These are phyloP conservation scores for Cyaniris semiargus DNA, from an alignment of 2,888 invertebrate species.

Conservation along the genomic window DNA sequence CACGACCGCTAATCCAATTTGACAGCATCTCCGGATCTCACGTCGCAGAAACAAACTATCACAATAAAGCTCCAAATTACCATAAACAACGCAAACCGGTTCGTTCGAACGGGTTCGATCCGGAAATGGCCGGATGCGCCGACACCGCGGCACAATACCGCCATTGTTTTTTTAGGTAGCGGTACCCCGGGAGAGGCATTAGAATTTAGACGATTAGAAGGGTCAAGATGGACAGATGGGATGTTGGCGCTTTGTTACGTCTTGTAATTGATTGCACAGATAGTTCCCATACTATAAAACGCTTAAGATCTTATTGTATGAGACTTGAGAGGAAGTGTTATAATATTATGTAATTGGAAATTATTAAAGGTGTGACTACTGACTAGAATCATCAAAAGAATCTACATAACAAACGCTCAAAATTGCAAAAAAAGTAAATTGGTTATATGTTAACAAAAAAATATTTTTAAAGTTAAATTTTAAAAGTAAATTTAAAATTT, in stretches of 20 bases:
- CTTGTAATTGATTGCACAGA: slow-evolving; percentile 45
- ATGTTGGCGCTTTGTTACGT: slow-evolving; percentile 50
- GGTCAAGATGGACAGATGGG: slow-evolving; percentile 56
- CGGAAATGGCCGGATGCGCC: slow-evolving; percentile 66
- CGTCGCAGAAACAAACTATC: slow-evolving; percentile 56
- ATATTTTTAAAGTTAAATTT: too few relatives aligned
- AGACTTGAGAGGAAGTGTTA: neutral
- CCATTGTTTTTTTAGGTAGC: slow-evolving; percentile 65
- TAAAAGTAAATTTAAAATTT: too few relatives aligned
- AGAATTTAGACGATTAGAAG: slow-evolving; percentile 57
- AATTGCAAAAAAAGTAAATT: too few relatives aligned
- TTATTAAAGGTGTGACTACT: neutral
- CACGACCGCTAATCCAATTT: slow-evolving; percentile 64
- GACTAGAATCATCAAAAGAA: too few relatives aligned
- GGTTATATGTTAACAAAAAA: too few relatives aligned
- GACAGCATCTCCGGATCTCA: slow-evolving; percentile 62
- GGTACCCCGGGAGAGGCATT: slow-evolving; percentile 57
- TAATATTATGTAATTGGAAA: neutral
- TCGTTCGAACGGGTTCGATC: slow-evolving; percentile 63
- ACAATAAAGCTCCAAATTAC: slow-evolving; percentile 75
- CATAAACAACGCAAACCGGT: slow-evolving; percentile 77
- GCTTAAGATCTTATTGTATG: slow-evolving; percentile 3
- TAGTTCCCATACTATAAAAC: slow-evolving; percentile 37
- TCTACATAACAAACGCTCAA: neutral
- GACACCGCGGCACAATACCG: slow-evolving; percentile 67